Base-by-base conservation (phyloP, 2,888 invertebrate genomes). In the Meta bourneti region DNA sequence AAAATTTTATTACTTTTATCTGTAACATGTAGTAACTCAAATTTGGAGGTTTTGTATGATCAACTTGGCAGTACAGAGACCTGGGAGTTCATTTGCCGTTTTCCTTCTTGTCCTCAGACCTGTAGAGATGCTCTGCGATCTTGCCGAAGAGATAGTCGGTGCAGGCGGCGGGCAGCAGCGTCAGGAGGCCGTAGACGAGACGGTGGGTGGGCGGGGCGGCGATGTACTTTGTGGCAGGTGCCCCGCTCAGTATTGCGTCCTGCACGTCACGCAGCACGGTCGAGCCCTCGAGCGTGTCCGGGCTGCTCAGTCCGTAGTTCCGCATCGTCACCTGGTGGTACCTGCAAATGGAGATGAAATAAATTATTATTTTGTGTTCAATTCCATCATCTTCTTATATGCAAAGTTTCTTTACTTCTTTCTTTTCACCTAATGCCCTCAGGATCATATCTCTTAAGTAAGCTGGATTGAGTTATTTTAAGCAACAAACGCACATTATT, bases 301-400 rank as follows among this genome's bases (percentile, higher is more conserved):
- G 93, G 20, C 93, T 93, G 16, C 88, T 92, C 9, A 93, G 71
- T 7, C 93, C 93, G 54, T 74, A 93, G 70, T 93, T 93, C 48
- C 91, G 78, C 34, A 92, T n/a, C 9, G 90, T 83, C 5, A 34
- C n/a, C 49, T 82, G 0, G 92, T 96, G 96, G 90, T 97, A 96
- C 16, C 95, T 94, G 69, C 95, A 95, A 94, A 97, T 97, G 52
- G 5, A 54, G 7, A 11, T 20, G 11, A 13, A 52, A 19, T 9
- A 8, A n/a, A 70, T n/a, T 70, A 8, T 8, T 9, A 70, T 6
- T 96, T 95, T 7, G 96, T 96, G 13, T 34, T 34, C 34, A 34
- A 34, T 2, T 34, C 34, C 34, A 4, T 34, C 34, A 4, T 4
- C 34, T 9, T 70, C 6, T 70, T 70, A n/a, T 70, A 8, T 70